phyloP scores from a whole-genome alignment of 2,888 invertebrate species.

The Drosophila cyrtoloma region DNA sequence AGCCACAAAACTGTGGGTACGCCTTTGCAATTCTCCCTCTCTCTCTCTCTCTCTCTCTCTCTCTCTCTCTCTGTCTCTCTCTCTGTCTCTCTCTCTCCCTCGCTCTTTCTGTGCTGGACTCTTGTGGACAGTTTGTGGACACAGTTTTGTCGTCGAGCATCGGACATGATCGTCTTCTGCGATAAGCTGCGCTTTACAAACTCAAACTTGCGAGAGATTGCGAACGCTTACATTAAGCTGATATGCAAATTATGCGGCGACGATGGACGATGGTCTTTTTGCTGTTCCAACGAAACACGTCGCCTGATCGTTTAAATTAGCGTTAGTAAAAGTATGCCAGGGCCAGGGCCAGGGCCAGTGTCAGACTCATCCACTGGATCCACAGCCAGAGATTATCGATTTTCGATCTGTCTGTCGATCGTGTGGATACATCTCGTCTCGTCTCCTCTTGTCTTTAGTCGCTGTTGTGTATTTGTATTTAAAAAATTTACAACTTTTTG shows the following conservation, averaged over 20 bases:
- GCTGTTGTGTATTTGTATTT: constrained; percentile 72
- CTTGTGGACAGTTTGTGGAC: constrained; percentile 46
- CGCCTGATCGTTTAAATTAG: constrained; percentile 73
- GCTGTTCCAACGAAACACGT: constrained; percentile 65
- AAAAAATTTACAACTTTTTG: constrained; percentile 75
- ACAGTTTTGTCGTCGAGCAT: constrained; percentile 73
- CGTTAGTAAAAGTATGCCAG: constrained; percentile 78
- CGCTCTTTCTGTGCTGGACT: not conserved
- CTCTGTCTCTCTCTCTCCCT: not conserved
- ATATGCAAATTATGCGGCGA: constrained; percentile 76
- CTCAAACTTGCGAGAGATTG: constrained; percentile 36
- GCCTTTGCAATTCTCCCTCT: constrained; percentile 17
- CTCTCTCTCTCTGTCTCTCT: not conserved
- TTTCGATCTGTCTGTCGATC: constrained; percentile 33
- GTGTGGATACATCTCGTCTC: constrained; percentile 13
- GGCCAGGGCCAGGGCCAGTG: constrained; percentile 54
- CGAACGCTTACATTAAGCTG: constrained; percentile 76
- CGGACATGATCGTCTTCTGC: constrained; percentile 63
- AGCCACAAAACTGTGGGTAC: constrained; percentile 54
- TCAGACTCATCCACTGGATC: constrained; percentile 3
- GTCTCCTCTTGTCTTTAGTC: not conserved
- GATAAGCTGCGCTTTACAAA: constrained; percentile 72
- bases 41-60: no score
- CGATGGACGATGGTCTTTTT: constrained; percentile 10
- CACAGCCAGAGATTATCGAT: constrained; percentile 66